phyloP scores from a whole-genome alignment of 2,113 vertebrate species.

The Pongo pygmaeus region DNA sequence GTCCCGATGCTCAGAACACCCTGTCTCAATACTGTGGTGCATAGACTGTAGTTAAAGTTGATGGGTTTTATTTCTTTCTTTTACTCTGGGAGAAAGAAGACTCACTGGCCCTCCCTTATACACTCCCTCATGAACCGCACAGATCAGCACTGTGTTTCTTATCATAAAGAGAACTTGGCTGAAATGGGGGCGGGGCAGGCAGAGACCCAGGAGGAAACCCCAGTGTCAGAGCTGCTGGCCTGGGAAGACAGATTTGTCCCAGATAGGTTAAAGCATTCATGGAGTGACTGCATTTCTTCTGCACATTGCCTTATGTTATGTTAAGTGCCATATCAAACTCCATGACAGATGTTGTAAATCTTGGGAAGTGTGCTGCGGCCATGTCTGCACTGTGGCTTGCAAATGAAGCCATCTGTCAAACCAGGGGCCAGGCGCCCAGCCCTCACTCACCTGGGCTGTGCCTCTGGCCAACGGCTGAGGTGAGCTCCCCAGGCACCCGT shows the following conservation, averaged over 20 bases:
- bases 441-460: background rate
- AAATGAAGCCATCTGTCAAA: slow-evolving; percentile 5
- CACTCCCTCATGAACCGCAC: accelerated
- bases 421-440: too few species aligned
- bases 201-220: background rate
- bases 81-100: background rate
- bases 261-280: background rate
- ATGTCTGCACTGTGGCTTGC: background rate
- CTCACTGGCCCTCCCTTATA: background rate
- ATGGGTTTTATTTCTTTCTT: background rate
- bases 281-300: accelerated
- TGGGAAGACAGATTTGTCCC: background rate
- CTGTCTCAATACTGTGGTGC: background rate
- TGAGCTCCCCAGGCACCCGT: accelerated
- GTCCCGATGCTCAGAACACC: background rate
- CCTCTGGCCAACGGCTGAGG: background rate
- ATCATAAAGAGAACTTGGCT: background rate
- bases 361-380: background rate
- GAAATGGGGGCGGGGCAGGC: background rate
- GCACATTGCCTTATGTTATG: background rate
- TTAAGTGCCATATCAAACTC: accelerated
- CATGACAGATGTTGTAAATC: background rate
- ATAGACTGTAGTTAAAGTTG: background rate
- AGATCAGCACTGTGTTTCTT: background rate
- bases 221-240: background rate